Conservation (phyloP, 2,113 vertebrate genomes). For the Shinisaurus crocodilurus region DNA sequence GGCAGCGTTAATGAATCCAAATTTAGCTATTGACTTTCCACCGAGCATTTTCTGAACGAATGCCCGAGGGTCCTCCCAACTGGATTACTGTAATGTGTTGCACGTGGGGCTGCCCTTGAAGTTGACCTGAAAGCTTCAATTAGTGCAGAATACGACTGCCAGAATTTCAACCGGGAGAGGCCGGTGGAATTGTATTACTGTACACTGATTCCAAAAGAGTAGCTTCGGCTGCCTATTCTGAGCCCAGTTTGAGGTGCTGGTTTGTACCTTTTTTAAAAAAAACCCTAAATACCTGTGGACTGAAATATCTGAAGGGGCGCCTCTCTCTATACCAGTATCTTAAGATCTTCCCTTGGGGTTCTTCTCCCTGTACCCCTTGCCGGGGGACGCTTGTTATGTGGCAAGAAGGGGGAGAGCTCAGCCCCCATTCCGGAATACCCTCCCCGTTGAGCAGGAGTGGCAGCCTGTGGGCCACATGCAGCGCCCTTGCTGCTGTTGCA, state of each 20-base stretch:
- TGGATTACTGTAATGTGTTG: background rate
- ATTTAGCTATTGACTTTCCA: background rate
- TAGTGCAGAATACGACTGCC: background rate
- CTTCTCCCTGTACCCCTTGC: background rate
- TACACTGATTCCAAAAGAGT: too few relatives aligned
- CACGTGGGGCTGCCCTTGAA: background rate
- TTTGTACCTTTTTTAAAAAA: background rate
- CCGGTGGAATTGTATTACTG: too few relatives aligned
- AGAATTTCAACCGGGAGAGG: too few relatives aligned
- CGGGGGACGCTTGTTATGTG: background rate
- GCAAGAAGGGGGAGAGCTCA: background rate
- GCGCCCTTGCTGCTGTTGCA: too few relatives aligned
- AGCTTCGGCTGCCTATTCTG: background rate
- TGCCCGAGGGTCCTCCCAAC: background rate
- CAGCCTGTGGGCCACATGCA: too few relatives aligned
- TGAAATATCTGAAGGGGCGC: background rate
- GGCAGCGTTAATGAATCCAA: background rate
- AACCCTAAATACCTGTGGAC: too few relatives aligned
- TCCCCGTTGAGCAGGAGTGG: too few relatives aligned
- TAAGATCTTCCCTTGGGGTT: background rate
- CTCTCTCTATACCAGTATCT: background rate
- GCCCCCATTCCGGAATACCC: too few relatives aligned
- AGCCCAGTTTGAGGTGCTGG: background rate
- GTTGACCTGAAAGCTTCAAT: background rate
- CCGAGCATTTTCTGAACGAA: slow-evolving; percentile 21